Percentiles rank a stretch among this genome's conserved stretches.
Evolutionary conservation across 1,140 invertebrate genomes (phyloP).

Genomic region (Tetragonula clypearis): DNA sequence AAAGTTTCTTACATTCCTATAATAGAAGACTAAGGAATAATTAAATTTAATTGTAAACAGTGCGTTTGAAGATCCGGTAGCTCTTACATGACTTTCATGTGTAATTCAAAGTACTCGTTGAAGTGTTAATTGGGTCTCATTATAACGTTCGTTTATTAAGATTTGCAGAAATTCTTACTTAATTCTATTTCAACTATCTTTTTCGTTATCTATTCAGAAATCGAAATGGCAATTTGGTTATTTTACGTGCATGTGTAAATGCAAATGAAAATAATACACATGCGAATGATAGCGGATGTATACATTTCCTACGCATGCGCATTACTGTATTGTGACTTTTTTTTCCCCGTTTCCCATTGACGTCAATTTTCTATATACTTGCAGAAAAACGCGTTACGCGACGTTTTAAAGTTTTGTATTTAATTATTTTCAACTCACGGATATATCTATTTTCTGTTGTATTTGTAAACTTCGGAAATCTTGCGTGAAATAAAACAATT

Average conservation of each 20-base stretch:
- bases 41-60: not conserved
- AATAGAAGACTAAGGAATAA: not conserved
- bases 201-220: not conserved
- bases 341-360: conserved; percentile 34
- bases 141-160: not conserved
- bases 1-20: not conserved
- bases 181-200: not conserved
- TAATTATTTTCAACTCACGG: not conserved
- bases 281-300: conserved; percentile 54
- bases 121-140: not conserved
- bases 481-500: not conserved
- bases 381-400: not conserved
- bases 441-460: not conserved
- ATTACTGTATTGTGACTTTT: conserved; percentile 39
- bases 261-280: not conserved
- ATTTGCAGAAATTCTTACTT: not conserved
- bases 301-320: conserved; percentile 50
- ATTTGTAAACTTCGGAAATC: not conserved
- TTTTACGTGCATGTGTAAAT: not conserved
- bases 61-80: not conserved
- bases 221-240: not conserved
- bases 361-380: conserved; percentile 35
- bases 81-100: not conserved
- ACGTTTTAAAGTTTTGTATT: not conserved
- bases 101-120: not conserved